phyloP scores from a whole-genome alignment of 2,888 invertebrate genomes.

The Blera fallax region DNA sequence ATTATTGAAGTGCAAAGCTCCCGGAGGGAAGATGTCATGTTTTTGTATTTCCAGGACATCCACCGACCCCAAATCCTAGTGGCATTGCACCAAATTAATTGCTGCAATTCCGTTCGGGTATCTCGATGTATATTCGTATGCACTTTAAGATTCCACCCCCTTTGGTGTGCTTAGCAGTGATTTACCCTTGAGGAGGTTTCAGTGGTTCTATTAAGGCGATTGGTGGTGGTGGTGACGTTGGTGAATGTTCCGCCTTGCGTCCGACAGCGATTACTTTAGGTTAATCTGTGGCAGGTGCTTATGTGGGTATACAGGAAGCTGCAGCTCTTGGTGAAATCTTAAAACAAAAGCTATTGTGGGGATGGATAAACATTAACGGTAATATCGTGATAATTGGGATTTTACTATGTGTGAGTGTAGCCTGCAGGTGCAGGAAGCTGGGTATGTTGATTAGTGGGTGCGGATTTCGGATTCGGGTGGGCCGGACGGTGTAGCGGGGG shows the following conservation, averaged over 20 bases:
- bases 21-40: not conserved
- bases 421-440: not conserved
- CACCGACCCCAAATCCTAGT: not conserved
- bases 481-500: not conserved
- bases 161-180: conserved; percentile 9
- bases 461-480: not conserved
- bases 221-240: conserved; percentile 6
- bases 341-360: conserved; percentile 40
- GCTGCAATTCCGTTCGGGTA: conserved; percentile 26
- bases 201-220: not conserved
- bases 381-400: conserved; percentile 60
- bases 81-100: conserved; percentile 54
- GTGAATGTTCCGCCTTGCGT: conserved; percentile 33
- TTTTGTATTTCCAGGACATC: conserved; percentile 14
- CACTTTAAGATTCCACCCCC: conserved; percentile 35
- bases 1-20: conserved; percentile 33
- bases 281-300: conserved; percentile 58
- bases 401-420: not conserved
- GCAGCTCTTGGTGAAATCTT: conserved; percentile 23
- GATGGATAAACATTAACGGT: conserved; percentile 60
- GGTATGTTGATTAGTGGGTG: conserved; percentile 13
- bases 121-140: conserved; percentile 3
- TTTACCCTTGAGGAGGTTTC: conserved; percentile 30
- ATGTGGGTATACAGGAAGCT: not conserved
- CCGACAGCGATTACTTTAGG: conserved; percentile 56